Conservation (phyloP, 2,113 vertebrate genomes). For the Raja brachyura region DNA sequence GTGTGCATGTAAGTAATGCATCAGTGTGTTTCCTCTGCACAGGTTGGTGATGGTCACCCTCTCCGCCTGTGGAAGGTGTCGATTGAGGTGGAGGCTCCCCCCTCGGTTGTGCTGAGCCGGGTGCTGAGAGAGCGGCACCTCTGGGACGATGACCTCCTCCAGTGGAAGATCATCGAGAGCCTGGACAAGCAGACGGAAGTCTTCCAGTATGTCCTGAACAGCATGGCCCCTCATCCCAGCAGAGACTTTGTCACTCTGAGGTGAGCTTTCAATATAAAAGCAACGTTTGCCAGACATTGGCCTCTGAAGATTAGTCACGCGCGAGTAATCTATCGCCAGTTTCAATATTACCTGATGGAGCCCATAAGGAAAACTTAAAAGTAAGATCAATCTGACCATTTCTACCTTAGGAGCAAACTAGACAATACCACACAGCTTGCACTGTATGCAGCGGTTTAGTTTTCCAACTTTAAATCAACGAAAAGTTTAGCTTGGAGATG, state of each 20-base stretch:
- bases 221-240: conserved; percentile 89
- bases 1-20: not conserved
- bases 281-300: not conserved
- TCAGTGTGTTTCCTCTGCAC: not conserved
- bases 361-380: too few species aligned
- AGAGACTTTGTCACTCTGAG: conserved; percentile 87
- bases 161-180: conserved; percentile 87
- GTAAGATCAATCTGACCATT: too few species aligned
- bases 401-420: too few species aligned
- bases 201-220: conserved; percentile 84
- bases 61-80: conserved; percentile 83
- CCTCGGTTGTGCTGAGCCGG: conserved; percentile 84
- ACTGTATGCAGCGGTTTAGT: too few species aligned
- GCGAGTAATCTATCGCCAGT: not conserved
- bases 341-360: too few species aligned
- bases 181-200: conserved; percentile 88
- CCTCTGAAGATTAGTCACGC: not conserved
- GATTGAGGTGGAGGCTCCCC: conserved; percentile 87
- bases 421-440: too few species aligned
- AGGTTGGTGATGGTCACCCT: conserved; percentile 90
- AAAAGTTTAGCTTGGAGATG: too few species aligned
- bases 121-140: conserved; percentile 89
- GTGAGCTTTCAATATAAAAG: conserved; percentile 53
- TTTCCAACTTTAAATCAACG: too few species aligned
- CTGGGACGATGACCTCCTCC: conserved; percentile 91